Base-by-base conservation (phyloP, 2,888 invertebrate genomes). In the Diaphora mendica region DNA sequence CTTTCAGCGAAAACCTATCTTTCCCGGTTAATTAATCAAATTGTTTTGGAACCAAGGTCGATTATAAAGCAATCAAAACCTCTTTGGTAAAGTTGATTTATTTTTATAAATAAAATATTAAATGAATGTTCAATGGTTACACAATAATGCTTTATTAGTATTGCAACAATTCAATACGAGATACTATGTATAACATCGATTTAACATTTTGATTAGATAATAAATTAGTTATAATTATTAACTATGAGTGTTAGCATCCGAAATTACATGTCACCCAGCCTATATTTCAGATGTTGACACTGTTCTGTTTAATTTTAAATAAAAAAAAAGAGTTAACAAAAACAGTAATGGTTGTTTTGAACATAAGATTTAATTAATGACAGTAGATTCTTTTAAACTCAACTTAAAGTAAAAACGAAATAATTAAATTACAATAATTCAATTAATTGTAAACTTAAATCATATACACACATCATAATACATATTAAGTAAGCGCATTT, bases 181-280 rank as follows among this genome's bases (percentile, higher is more conserved):
- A 85, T 85, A 82, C 81, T 84, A 82, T 78, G 69, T 82, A 77
- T 80, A 85, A 85, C 81, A 85, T 85, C 83, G 68, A 86, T 82
- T 83, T 77, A 83, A 86, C 85, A 76, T 82, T 84, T 80, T 76
- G 71, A 77, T 77, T 80, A 85, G 72, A 81, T 76, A 76, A 74
- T 76, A 44, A 75, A 78, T 70, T 64, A 77, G 62, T 73, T 71
- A 73, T 75, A 75, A 73, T 11, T 81, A 68, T 73, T 73, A 51
- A 64, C 39, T 65, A 66, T 35, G 30, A 76, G 80, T 86, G 80
- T 73, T 48, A 78, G 77, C 86, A 87, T 84, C 87, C 72, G 75
- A 86, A 88, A 86, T 82, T 78, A 76, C 79, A 78, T 70, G 79
- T 69, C 77, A 82, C 88, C 89, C 89, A 89, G 89, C 89, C 89